These are phyloP conservation scores for Psittacus erithacus DNA, from an alignment of 2,113 vertebrate genomes.

Conservation along the genomic window DNA sequence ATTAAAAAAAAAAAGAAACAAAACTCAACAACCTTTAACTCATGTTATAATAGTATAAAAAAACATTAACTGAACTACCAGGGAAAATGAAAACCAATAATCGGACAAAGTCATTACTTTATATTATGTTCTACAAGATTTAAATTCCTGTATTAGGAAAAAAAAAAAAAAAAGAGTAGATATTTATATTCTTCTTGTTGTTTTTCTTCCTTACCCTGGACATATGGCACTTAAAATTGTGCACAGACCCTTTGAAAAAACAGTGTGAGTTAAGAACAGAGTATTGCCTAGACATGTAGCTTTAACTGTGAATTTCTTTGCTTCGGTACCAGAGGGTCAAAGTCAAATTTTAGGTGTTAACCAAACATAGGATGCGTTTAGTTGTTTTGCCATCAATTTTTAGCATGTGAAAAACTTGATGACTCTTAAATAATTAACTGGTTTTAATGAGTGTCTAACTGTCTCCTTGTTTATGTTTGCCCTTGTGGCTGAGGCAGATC, in stretches of 20 bases:
- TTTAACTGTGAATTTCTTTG: constrained; percentile 65
- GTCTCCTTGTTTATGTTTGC: neutral
- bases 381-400: constrained; percentile 57
- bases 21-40: neutral
- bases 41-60: neutral
- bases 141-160: neutral
- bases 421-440: constrained; percentile 31
- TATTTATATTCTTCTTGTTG: constrained; percentile 33
- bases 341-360: constrained; percentile 51
- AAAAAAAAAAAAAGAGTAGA: neutral
- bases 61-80: neutral
- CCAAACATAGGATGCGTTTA: constrained; percentile 11
- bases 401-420: constrained; percentile 22
- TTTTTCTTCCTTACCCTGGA: constrained; percentile 36
- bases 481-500: neutral
- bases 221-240: constrained; percentile 59
- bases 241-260: constrained; percentile 58
- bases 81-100: constrained; percentile 19
- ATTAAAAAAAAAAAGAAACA: neutral
- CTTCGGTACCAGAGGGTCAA: constrained; percentile 37
- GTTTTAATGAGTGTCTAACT: neutral
- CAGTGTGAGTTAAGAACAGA: constrained; percentile 49
- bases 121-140: neutral
- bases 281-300: constrained; percentile 28
- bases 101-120: neutral